These are phyloP conservation scores for Synanthedon formicaeformis DNA, from an alignment of 2,888 invertebrate species.

Conservation along the genomic window DNA sequence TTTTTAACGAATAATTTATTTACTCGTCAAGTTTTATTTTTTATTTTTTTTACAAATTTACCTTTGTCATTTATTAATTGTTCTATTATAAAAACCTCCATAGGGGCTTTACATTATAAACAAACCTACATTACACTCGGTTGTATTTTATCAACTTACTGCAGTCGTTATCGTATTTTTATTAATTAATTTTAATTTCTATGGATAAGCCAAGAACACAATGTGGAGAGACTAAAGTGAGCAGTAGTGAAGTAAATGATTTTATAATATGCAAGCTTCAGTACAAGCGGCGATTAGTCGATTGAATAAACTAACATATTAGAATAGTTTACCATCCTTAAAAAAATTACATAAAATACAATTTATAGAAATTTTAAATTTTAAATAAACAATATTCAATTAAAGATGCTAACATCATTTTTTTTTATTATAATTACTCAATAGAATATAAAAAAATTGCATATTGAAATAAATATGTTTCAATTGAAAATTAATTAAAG, in stretches of 20 bases:
- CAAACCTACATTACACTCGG: slow-evolving; percentile 64
- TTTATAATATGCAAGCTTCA: background rate
- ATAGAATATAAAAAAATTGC: too few species aligned
- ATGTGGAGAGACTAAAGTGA: slow-evolving; percentile 31
- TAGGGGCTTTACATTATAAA: slow-evolving; percentile 64
- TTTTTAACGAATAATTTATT: slow-evolving; percentile 65
- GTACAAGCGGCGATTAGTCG: background rate
- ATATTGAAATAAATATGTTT: too few species aligned
- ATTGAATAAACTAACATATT: background rate
- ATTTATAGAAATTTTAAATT: too few species aligned
- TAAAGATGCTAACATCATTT: too few species aligned
- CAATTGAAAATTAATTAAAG: too few species aligned
- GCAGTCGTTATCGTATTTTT: slow-evolving; percentile 47
- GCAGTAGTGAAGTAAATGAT: background rate
- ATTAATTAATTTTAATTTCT: slow-evolving; percentile 39
- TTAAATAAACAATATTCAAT: too few species aligned
- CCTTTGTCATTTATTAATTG: slow-evolving; percentile 59
- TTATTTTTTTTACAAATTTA: slow-evolving; percentile 63
- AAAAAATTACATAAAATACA: too few species aligned
- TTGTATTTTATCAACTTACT: slow-evolving; percentile 48
- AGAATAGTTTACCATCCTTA: background rate
- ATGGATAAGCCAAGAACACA: slow-evolving; percentile 60
- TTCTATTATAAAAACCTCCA: slow-evolving; percentile 68
- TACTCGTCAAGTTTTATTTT: slow-evolving; percentile 58
- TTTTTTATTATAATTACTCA: too few species aligned